These are phyloP conservation scores for Cryptoprocta ferox DNA, from an alignment of 2,797 vertebrate genomes.

Conservation along the genomic window DNA sequence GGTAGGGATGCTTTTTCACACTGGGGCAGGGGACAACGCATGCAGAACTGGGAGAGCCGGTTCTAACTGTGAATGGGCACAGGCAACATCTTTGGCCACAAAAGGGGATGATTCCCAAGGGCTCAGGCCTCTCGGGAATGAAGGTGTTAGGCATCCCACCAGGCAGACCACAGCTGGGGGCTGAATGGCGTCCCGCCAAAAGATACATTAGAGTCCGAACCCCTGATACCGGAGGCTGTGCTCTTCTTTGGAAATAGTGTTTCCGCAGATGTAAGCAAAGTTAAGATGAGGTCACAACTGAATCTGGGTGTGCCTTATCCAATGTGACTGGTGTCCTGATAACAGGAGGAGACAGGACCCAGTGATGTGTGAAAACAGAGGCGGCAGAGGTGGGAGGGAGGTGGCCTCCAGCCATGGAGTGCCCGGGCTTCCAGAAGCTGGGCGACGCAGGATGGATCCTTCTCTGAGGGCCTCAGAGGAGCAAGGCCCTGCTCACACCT, in stretches of 20 bases:
- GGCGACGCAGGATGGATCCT: not conserved
- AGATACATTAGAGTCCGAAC: not conserved
- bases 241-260: not conserved
- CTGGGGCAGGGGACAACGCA: rapidly evolving
- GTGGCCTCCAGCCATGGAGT: rapidly evolving
- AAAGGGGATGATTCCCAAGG: not conserved
- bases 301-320: too few species aligned
- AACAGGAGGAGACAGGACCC: not conserved
- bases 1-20: too few species aligned
- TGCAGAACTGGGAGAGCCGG: too few species aligned
- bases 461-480: rapidly evolving
- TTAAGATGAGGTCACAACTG: not conserved
- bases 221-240: too few species aligned
- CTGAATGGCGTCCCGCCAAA: not conserved
- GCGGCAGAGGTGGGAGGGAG: not conserved
- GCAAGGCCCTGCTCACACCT: rapidly evolving
- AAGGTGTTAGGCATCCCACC: too few species aligned
- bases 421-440: rapidly evolving
- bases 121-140: rapidly evolving
- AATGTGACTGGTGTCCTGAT: not conserved
- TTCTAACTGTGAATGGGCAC: too few species aligned
- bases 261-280: not conserved
- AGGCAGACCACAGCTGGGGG: too few species aligned
- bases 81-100: too few species aligned
- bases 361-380: not conserved